Conservation (phyloP, 2,797 vertebrate species). For the Chaetophractus vellerosus region DNA sequence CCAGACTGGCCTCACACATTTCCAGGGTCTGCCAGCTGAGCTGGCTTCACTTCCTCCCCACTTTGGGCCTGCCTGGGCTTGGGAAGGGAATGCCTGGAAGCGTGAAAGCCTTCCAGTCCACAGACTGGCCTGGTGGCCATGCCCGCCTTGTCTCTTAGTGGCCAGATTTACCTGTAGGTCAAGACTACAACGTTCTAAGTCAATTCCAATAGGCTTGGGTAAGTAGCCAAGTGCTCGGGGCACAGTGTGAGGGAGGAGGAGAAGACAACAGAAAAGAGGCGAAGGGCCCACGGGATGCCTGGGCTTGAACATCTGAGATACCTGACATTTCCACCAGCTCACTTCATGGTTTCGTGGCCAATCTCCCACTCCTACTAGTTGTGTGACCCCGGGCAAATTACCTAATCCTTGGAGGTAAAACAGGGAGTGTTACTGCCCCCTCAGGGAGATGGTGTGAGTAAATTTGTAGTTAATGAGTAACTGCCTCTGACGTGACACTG, state of each 20-base stretch:
- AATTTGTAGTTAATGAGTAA: neutral
- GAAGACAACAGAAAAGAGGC: neutral
- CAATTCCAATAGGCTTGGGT: neutral
- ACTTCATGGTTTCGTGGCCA: neutral
- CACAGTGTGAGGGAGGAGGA: fast-evolving
- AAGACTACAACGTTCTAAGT: neutral
- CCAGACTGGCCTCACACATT: neutral
- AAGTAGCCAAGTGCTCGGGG: neutral
- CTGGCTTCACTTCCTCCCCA: fast-evolving
- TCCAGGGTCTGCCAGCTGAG: neutral
- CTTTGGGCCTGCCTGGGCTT: neutral
- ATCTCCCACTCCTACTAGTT: neutral
- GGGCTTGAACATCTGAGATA: neutral
- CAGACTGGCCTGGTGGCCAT: neutral
- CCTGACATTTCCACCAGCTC: neutral
- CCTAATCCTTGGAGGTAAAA: constrained; percentile 16
- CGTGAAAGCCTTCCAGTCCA: neutral
- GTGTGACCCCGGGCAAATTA: neutral
- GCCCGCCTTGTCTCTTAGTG: neutral
- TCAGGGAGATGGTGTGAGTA: neutral
- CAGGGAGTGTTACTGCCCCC: neutral
- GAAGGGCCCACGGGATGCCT: neutral
- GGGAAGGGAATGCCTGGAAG: neutral
- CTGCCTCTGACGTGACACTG: neutral
- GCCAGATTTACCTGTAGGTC: neutral